Base-by-base conservation (phyloP, 2,113 vertebrate species). In the Probosciger aterrimus region DNA sequence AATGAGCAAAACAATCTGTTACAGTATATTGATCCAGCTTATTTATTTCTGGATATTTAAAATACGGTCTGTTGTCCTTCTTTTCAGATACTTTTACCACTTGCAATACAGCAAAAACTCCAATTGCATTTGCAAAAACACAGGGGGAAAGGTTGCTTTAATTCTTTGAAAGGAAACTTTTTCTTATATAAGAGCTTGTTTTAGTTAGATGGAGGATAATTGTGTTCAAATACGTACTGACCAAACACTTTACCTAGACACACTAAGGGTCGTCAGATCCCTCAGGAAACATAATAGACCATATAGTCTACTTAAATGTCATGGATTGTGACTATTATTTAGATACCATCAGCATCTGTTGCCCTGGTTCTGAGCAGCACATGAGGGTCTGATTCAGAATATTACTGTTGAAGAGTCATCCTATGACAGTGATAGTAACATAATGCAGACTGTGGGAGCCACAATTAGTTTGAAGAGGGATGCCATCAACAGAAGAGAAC, bases 1-100 rank as follows among this genome's bases (percentile, higher is more conserved):
- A 97, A 97, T 96, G 93, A 95, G 93, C 67, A 97, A 97, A 96
- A 94, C 93, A 96, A 96, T 96, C 95, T 96, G 96, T 90, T 94
- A 77, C 85, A 90, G 90, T 95, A 81, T 94, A 93, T 94, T 84
- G 93, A 96, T 96, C 88, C 93, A 94, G 80, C 80, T 93, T 92
- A 95, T 83, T 94, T 95, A 94, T 96, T 96, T 90, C 76, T 83
- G 68, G 86, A 62, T 95, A 75, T 90, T 95, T 92, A 88, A 90
- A 96, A 90, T 60, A 63, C n/a, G 47, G 23, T 57, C 60, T 75
- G 39, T 33, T 88, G 85, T 88, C 73, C 47, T 91, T 76, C 74
- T 67, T 76, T 71, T 82, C 43, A 59, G 73, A 74, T 80, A 60
- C 52, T 75, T 73, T 63, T 78, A 63, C 59, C 82, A 80, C 75